Evolutionary conservation across 2,113 vertebrate genomes (phyloP), one percentile per base, ranked within the genome.

Genomic region (Odontesthes bonariensis): DNA sequence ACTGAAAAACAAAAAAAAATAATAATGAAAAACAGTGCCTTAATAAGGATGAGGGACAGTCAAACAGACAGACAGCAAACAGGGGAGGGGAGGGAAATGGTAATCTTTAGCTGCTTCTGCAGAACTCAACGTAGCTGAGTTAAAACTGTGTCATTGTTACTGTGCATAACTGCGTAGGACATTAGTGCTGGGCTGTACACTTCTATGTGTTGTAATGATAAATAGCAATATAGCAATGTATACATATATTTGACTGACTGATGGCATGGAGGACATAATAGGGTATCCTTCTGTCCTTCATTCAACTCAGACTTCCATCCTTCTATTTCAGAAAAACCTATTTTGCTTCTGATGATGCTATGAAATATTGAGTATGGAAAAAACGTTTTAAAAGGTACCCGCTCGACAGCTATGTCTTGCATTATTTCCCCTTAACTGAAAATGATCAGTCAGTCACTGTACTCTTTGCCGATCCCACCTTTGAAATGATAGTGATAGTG

Each of bases 1-100:
- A 38, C 42, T 5, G 88, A 84, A 82, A 88, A 86, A 89, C 82
- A 77, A 81, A 76, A 69, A 75, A 76, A 79, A 72, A 20, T 57
- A 51, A 27, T 80, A 42, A 69, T 40, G n/a, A 73, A 64, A 69
- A 60, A 17, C 61, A 59, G 71, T 87, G n/a, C 35, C 65, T 87
- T 19, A 85, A 89, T 92, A 75, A 86, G 69, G 73, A 82, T 64
- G 64, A 76, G 63, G 69, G 66, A 69, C 31, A 82, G 54, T 82
- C 52, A 77, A 69, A 82, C 59, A 75, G 73, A 88, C 58, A 84
- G 67, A 85, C 66, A 87, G 72, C 47, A 33, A 80, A 59, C 16
- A 69, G 31, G 53, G 42, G 60, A 62, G 22, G 44, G 68, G 52
- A 47, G n/a, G 71, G 54, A 63, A 63, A 46, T 51, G 32, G 53